Evolutionary conservation across 2,888 invertebrate genomes (phyloP).

Genomic region (Pandemis cinnamomeana): DNA sequence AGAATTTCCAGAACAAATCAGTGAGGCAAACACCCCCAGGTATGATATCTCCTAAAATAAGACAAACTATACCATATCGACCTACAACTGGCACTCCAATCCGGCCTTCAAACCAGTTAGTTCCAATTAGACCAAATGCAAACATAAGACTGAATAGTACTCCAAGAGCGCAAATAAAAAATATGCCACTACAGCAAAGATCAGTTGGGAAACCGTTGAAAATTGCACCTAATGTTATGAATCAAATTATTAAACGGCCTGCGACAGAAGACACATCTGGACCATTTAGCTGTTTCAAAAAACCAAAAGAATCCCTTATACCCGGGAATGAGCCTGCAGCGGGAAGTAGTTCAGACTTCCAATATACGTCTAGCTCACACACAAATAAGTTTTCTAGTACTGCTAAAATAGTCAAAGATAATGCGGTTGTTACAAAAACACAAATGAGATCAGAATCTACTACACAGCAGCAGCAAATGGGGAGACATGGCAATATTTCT

Average conservation of each 20-base stretch:
- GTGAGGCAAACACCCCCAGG: conserved; percentile 61
- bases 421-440: conserved; percentile 62
- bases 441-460: conserved; percentile 70
- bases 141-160: conserved; percentile 52
- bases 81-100: conserved; percentile 47
- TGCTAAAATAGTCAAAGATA: conserved; percentile 66
- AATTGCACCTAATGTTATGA: conserved; percentile 63
- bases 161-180: conserved; percentile 59
- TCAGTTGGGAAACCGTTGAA: conserved; percentile 62
- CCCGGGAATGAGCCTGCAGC: conserved; percentile 59
- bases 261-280: conserved; percentile 57
- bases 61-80: conserved; percentile 51
- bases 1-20: conserved; percentile 61
- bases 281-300: conserved; percentile 76
- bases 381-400: conserved; percentile 63
- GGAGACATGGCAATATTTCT: conserved; percentile 63
- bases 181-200: conserved; percentile 50
- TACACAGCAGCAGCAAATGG: conserved; percentile 65
- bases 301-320: conserved; percentile 71
- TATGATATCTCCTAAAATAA: conserved; percentile 55
- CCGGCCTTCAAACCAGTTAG: conserved; percentile 48
- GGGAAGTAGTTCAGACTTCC: conserved; percentile 53
- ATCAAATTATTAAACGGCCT: conserved; percentile 59
- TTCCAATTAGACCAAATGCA: conserved; percentile 56
- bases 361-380: conserved; percentile 63